phyloP scores from a whole-genome alignment of 2,888 invertebrate genomes.

The Druceiella hillmani region DNA sequence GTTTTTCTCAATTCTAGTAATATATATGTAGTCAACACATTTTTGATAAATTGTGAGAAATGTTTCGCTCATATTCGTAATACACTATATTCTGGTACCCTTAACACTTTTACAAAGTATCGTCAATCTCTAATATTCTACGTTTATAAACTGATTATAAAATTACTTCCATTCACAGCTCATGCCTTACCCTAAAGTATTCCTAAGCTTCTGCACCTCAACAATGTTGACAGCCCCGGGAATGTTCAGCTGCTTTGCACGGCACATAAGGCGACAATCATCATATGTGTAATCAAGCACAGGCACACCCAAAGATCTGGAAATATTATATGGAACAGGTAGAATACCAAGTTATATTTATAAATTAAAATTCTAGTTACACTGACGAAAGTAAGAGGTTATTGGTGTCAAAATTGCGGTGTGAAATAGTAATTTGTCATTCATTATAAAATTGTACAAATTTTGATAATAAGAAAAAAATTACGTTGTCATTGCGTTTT shows the following conservation, averaged over 20 bases:
- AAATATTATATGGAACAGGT: no score
- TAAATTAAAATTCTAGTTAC: no score
- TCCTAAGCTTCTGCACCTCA: conserved; percentile 74
- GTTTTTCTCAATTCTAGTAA: no score
- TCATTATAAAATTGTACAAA: no score
- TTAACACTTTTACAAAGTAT: neutral
- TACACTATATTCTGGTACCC: neutral
- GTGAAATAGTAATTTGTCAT: no score
- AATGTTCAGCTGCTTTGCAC: conserved; percentile 77
- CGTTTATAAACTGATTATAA: neutral
- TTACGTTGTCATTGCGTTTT: no score
- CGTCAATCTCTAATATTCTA: neutral
- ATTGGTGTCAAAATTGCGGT: no score
- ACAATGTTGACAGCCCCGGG: conserved; percentile 69
- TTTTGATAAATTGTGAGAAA: no score
- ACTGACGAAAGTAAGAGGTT: no score
- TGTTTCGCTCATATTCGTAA: neutral
- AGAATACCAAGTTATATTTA: no score
- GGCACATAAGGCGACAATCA: conserved; percentile 79
- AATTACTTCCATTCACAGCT: neutral
- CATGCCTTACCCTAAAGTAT: conserved; percentile 62
- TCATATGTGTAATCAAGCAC: conserved; percentile 89
- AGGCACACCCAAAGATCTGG: conserved; percentile 78
- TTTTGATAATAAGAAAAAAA: no score
- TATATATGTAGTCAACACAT: no score